These are phyloP conservation scores for Euthynnus affinis DNA, from an alignment of 2,797 vertebrate species.

Conservation along the genomic window DNA sequence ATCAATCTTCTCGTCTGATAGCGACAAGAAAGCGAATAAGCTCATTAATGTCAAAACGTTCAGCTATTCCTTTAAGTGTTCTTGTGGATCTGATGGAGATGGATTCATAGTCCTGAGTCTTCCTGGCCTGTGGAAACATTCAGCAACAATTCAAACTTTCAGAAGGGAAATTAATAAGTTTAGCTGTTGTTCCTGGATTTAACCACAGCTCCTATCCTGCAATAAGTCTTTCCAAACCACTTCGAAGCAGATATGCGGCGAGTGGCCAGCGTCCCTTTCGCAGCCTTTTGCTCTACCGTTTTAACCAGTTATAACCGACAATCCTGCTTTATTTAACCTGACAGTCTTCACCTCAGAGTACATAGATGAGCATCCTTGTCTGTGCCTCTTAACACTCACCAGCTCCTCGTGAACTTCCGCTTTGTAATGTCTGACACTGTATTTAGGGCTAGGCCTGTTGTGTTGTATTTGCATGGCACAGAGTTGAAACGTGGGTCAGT, in stretches of 20 bases:
- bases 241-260: constrained; percentile 40
- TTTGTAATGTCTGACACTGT: constrained; percentile 43
- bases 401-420: constrained; percentile 58
- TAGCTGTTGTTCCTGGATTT: constrained; percentile 27
- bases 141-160: constrained; percentile 24
- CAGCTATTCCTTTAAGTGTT: constrained; percentile 23
- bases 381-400: constrained; percentile 61
- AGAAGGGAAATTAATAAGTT: background rate
- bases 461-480: constrained; percentile 67
- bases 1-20: too few species aligned
- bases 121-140: constrained; percentile 56
- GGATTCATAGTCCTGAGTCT: constrained; percentile 44
- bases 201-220: constrained; percentile 26
- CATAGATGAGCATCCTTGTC: background rate
- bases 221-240: constrained; percentile 38
- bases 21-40: too few species aligned
- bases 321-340: constrained; percentile 11
- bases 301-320: background rate
- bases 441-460: constrained; percentile 16
- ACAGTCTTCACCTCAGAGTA: constrained; percentile 44
- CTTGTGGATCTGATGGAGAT: constrained; percentile 37
- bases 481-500: constrained; percentile 40
- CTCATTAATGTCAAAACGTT: too few species aligned
- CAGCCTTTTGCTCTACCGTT: background rate
- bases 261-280: constrained; percentile 16